These are phyloP conservation scores for Bambusicola thoracicus DNA, from an alignment of 2,113 vertebrate genomes.

Conservation along the genomic window DNA sequence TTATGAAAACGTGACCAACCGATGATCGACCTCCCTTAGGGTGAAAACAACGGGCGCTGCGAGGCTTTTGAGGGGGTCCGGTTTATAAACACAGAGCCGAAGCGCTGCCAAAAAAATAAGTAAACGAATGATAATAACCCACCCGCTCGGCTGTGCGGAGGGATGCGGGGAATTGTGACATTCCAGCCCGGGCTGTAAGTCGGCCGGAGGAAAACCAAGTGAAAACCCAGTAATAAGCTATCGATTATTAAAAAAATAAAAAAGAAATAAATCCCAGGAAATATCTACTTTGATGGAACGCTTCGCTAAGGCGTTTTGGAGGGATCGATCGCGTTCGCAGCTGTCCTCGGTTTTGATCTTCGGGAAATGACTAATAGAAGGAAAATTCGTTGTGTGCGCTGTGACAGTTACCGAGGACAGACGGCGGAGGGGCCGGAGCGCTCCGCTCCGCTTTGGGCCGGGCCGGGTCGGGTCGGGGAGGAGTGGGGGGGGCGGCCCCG, in stretches of 20 bases:
- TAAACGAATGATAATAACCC: too few species aligned
- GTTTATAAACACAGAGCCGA: background rate
- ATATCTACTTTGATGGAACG: background rate
- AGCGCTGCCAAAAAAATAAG: too few species aligned
- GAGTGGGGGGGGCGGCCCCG: too few species aligned
- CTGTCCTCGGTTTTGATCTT: background rate
- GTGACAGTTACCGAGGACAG: background rate
- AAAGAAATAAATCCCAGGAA: background rate
- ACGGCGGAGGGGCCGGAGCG: background rate
- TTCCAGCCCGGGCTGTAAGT: background rate
- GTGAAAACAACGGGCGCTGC: background rate
- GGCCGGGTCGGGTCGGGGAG: too few species aligned
- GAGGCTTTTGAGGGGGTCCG: background rate
- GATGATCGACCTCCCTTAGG: background rate
- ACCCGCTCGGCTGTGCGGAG: background rate
- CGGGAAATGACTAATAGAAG: background rate
- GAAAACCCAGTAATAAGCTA: background rate
- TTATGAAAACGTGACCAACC: background rate
- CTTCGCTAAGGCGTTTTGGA: background rate
- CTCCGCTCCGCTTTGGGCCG: background rate
- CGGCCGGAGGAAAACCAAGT: background rate
- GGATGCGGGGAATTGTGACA: background rate
- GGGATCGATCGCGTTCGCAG: background rate
- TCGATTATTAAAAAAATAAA: background rate
- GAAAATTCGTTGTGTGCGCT: slow-evolving; percentile 3